Evolutionary conservation across 35 echinoderm and acorn worm genomes (phyloP).

Genomic region (Apostichopus californicus): DNA sequence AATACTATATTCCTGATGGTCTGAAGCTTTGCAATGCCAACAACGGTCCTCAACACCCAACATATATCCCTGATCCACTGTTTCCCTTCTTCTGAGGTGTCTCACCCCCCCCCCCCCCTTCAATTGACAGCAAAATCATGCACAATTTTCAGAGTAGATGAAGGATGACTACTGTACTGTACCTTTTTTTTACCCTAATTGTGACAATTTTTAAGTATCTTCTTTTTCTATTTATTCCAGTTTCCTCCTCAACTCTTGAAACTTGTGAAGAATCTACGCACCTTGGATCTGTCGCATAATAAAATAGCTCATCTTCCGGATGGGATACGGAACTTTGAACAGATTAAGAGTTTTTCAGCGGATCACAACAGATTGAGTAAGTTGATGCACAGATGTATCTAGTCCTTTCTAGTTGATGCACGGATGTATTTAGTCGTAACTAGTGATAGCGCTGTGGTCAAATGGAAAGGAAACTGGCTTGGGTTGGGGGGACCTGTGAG

Average conservation of each 20-base stretch:
- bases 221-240: slow-evolving; percentile 46
- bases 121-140: too few relatives aligned
- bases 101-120: too few relatives aligned
- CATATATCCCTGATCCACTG: too few relatives aligned
- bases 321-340: slow-evolving; percentile 66
- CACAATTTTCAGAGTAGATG: too few relatives aligned
- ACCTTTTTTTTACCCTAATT: too few relatives aligned
- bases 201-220: not conserved
- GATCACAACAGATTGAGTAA: slow-evolving; percentile 84
- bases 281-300: slow-evolving; percentile 77
- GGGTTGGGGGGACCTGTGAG: too few relatives aligned
- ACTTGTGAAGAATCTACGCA: slow-evolving; percentile 76
- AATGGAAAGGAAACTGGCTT: not conserved
- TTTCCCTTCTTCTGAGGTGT: too few relatives aligned
- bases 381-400: not conserved
- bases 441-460: not conserved
- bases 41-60: too few relatives aligned
- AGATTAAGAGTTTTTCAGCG: slow-evolving; percentile 62
- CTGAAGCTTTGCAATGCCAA: too few relatives aligned
- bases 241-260: slow-evolving; percentile 82
- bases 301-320: slow-evolving; percentile 63
- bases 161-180: too few relatives aligned
- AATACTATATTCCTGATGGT: too few relatives aligned
- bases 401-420: not conserved
- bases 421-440: not conserved